These are phyloP conservation scores for Candoia aspera DNA, from an alignment of 2,113 vertebrate species.

Conservation along the genomic window DNA sequence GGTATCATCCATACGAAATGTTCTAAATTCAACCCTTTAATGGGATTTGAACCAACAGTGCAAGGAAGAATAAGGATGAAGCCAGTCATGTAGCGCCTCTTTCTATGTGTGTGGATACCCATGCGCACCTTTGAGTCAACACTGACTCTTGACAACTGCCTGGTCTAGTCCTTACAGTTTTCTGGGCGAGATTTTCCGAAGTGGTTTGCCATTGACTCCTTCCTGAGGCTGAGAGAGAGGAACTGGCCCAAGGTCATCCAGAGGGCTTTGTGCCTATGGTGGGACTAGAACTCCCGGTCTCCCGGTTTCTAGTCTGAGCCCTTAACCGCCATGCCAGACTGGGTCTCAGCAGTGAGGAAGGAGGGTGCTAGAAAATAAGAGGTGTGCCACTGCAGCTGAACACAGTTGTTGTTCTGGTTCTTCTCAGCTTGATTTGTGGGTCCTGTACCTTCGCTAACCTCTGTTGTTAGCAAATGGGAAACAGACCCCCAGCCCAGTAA, in stretches of 20 bases:
- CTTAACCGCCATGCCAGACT: not conserved
- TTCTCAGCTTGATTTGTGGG: not conserved
- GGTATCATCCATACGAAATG: not conserved
- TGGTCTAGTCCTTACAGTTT: not conserved
- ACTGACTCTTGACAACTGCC: not conserved
- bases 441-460: not conserved
- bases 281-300: not conserved
- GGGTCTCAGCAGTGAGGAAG: not conserved
- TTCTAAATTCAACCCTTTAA: not conserved
- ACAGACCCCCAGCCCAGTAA: not conserved
- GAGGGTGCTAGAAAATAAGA: not conserved
- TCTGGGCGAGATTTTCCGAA: not conserved
- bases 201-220: not conserved
- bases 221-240: not conserved
- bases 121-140: not conserved
- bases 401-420: not conserved
- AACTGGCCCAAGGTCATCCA: not conserved
- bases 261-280: not conserved
- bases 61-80: not conserved
- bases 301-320: not conserved
- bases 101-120: not conserved
- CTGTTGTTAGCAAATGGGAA: not conserved
- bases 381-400: not conserved
- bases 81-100: not conserved
- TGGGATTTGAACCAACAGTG: not conserved